These are phyloP conservation scores for Pygmarrhopalites habei DNA, from an alignment of 1,140 invertebrate genomes.

Conservation along the genomic window DNA sequence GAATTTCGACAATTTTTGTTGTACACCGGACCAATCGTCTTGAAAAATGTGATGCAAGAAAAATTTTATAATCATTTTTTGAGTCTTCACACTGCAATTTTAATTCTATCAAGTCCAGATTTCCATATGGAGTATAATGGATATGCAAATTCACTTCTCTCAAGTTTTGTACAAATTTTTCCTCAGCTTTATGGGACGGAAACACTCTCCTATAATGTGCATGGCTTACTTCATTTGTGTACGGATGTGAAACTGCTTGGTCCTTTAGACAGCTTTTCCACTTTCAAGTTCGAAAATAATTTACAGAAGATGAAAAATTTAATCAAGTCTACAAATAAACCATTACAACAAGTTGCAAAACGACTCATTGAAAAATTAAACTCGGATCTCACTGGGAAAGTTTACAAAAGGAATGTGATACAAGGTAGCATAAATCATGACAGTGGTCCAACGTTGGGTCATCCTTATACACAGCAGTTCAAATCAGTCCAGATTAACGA, in stretches of 20 bases:
- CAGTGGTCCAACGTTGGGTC: neutral
- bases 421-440: neutral
- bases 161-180: constrained; percentile 40
- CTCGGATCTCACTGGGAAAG: neutral
- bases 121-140: neutral
- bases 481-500: neutral
- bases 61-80: constrained; percentile 27
- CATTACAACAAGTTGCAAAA: constrained; percentile 11
- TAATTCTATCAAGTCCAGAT: constrained; percentile 15
- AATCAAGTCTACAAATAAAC: neutral
- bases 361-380: neutral
- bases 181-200: constrained; percentile 37
- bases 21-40: too few relatives aligned
- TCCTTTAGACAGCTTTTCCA: constrained; percentile 40
- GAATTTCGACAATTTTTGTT: too few relatives aligned
- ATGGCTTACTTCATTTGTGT: constrained; percentile 41
- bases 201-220: constrained; percentile 43
- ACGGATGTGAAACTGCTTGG: constrained; percentile 40
- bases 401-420: neutral
- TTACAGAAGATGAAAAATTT: constrained; percentile 39
- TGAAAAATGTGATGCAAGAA: too few relatives aligned
- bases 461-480: neutral
- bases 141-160: constrained; percentile 40
- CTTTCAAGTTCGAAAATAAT: constrained; percentile 45
- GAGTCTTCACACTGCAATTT: constrained; percentile 24